phyloP scores from a whole-genome alignment of 2,113 vertebrate species.

The Leucopsar rothschildi region DNA sequence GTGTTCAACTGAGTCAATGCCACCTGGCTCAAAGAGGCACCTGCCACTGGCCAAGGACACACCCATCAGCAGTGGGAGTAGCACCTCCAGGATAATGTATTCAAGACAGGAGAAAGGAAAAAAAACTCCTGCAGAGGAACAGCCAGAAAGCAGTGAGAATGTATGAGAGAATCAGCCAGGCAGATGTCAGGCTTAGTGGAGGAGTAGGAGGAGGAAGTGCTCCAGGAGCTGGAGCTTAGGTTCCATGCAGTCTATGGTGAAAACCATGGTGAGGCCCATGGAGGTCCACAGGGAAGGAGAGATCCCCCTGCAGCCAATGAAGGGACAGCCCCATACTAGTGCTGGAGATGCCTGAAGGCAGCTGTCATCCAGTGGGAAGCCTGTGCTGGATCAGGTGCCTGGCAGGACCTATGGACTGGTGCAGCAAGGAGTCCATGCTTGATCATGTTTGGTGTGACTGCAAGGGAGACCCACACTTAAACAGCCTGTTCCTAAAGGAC shows the following conservation, averaged over 20 bases:
- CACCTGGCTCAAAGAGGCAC: neutral
- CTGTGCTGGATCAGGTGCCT: neutral
- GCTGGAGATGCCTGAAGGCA: neutral
- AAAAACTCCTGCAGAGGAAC: neutral
- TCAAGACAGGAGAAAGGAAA: neutral
- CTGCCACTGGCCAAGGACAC: rapidly evolving
- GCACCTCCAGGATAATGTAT: neutral
- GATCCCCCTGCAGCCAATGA: neutral
- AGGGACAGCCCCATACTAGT: neutral
- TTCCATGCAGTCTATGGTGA: neutral
- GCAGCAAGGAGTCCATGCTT: neutral
- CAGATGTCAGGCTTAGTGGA: neutral
- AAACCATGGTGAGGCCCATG: neutral
- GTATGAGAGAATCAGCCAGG: neutral
- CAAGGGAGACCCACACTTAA: neutral
- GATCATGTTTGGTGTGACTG: neutral
- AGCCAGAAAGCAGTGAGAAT: neutral
- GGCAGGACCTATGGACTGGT: neutral
- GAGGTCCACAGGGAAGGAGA: neutral
- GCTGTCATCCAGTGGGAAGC: neutral
- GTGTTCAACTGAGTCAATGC: neutral
- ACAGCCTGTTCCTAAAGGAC: neutral
- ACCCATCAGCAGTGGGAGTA: neutral
- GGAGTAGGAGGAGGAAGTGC: rapidly evolving
- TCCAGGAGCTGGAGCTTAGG: neutral